Base-by-base conservation (phyloP, 1,140 invertebrate species). In the Dendrolimus punctatus region DNA sequence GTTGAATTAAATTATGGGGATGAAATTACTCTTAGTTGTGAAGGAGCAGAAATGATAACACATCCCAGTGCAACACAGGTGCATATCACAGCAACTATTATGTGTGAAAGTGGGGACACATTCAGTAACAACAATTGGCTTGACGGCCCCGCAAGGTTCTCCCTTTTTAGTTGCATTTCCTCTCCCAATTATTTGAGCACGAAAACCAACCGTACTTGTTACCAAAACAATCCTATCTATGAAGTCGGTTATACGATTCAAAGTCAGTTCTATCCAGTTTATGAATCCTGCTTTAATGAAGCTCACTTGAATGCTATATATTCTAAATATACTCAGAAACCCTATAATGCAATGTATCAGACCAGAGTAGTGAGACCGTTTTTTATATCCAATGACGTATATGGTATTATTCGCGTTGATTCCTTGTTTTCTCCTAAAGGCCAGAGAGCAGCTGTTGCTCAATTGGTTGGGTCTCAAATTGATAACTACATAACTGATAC, bases 221-320 rank as follows among this genome's bases (percentile, higher is more conserved):
- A 59, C 42, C 63, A 70, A 40, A 60, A 57, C 0, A 69, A 81
- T 46, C 37, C 53, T 6, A 68, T 86, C 9, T 61, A 73, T 6
- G 76, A 84, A 62, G 79, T 86, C 8, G 80, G 82, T 0, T 86
- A 86, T 49, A 66, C n/a, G 40, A 48, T 81, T 36, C 62, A 70
- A 42, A 58, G 69, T 39, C 7, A 62, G 40, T 83, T 82, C 46
- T 78, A 81, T 40, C 71, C 80, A 2, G 39, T 72, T 8, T 86
- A 74, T 41, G 80, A 86, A 53, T 67, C 79, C 2, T 86, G 82
- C 49, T 86, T 86, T 50, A 60, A 84, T 50, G 66, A 78, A 47
- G 23, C 9, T 0, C 54, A 23, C 9, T 55, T 77, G 1, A 75
- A 71, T 47, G 53, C 73, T 23, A 64, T 85, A 44, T 85, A 85